Conservation (phyloP, 2,888 invertebrate species). For the Neoscelio sp. region DNA sequence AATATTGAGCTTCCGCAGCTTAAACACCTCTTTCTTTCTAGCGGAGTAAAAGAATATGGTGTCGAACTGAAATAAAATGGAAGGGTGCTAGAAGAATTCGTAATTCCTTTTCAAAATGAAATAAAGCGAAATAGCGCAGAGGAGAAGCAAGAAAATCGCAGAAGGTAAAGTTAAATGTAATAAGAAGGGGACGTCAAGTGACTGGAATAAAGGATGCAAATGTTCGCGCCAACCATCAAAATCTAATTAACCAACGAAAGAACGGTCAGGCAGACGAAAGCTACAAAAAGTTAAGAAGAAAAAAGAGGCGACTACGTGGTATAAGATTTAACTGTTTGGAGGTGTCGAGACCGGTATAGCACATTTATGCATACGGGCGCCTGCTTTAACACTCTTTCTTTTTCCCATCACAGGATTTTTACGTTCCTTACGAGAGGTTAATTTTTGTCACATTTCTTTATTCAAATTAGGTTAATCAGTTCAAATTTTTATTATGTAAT, state of each 20-base stretch:
- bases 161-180: constrained; percentile 61
- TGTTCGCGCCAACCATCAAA: constrained; percentile 81
- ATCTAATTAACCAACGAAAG: constrained; percentile 82
- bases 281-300: constrained; percentile 72
- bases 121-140: constrained; percentile 44
- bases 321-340: constrained; percentile 77
- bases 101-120: constrained; percentile 45
- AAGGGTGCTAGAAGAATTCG: constrained; percentile 22
- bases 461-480: too few relatives aligned
- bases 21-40: constrained; percentile 79
- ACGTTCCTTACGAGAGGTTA: too few relatives aligned
- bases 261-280: constrained; percentile 74
- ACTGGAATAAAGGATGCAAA: constrained; percentile 81
- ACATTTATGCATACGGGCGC: constrained; percentile 75
- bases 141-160: constrained; percentile 34
- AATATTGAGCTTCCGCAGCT: constrained; percentile 77
- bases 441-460: too few relatives aligned
- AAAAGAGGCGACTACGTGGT: constrained; percentile 64
- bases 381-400: constrained; percentile 47
- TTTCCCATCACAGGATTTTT: too few relatives aligned
- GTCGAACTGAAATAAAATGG: constrained; percentile 19
- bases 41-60: constrained; percentile 44
- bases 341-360: constrained; percentile 77
- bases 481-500: too few relatives aligned
- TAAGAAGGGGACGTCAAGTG: constrained; percentile 65